Base-by-base conservation (phyloP, 2,888 invertebrate genomes). In the Brachyopa scutellaris region DNA sequence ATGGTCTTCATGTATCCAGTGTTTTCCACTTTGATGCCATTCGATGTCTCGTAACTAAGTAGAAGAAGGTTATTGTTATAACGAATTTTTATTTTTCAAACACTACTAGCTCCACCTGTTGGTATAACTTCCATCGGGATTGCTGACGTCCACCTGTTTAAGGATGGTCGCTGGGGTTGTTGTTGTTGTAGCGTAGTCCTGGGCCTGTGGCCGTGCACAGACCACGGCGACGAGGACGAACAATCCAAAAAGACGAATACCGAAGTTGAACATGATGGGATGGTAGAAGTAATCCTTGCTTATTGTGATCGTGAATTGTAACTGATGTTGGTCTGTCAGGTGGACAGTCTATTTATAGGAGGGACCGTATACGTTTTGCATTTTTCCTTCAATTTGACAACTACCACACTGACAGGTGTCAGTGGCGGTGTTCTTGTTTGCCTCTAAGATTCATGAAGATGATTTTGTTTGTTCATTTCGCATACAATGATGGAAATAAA, bases 1-100 rank as follows among this genome's bases (percentile, higher is more conserved):
- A 93, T 88, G 77, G 93, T 92, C 89, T 95, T 95, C 85, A 94
- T 91, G 87, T 93, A 95, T 19, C 95, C 94, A 40, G 92, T 92
- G 89, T 95, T 95, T 90, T 95, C 94, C 0, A 95, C 93, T 86
- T 94, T 93, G 72, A 95, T 95, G 73, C 95, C 95, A 88, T 95
- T 95, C 2, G 93, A 95, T 15, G 95, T 95, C 91, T 95, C 95
- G 85, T 94, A 95, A 88, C 95, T 95, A 6, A 6, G 15, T 9
- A 7, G 13, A 26, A 17, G 13, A 21, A 53, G 15, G 61, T 19
- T 0, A n/a, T 38, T 11, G 40, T 66, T 36, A 49, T 59, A 26
- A 36, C 21, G 8, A 9, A 17, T 29, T 49, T 36, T 55, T 9
- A 7, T 23, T 26, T 49, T n/a, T 15, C 36, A 15, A 8, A 15